Evolutionary conservation across 2,113 vertebrate species (phyloP), one percentile per base, ranked within the genome.

Genomic region (Elachura formosa): DNA sequence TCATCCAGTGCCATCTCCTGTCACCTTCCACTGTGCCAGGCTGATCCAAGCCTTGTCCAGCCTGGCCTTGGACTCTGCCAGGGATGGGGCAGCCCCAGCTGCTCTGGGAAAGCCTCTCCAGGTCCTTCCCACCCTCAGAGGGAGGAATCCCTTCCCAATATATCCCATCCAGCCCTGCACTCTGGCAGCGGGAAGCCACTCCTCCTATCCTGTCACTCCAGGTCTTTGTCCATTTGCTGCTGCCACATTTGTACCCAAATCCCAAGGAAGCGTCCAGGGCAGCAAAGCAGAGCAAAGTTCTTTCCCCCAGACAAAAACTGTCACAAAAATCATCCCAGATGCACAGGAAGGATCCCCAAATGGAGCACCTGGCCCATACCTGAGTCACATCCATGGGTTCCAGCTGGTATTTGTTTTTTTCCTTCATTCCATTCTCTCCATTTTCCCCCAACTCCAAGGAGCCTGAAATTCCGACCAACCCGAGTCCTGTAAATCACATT

Each of bases 181-280:
- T 64, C 7, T 22, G 41, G 25, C 75, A 48, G 3, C 15, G 36
- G 31, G 43, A 43, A 72, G 8, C 26, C 49, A 4, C 38, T 43
- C 20, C 26, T n/a, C 7, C 3, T 41, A 6, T 23, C 26, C 75
- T 56, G 51, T 4, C 55, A 25, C 84, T 55, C 48, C 64, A 40
- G 55, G 64, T 40, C 48, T n/a, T 87, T 54, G 40, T 36, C 36
- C 85, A 13, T 2, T 7, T 24, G 52, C 51, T 81, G 61, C 61
- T 71, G 69, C 33, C 63, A 38, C 22, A 0, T 66, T 69, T 78
- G 63, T 24, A 31, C 34, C 51, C 66, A 2, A 90, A 94, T 13
- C 0, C 3, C 51, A 58, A 6, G 0, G 0, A 38, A 40, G 15
- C 13, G 59, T 43, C 49, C 58, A 55, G 34, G 21, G 45, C 54